Conservation (phyloP, 2,797 vertebrate species). For the Loriculus beryllinus region DNA sequence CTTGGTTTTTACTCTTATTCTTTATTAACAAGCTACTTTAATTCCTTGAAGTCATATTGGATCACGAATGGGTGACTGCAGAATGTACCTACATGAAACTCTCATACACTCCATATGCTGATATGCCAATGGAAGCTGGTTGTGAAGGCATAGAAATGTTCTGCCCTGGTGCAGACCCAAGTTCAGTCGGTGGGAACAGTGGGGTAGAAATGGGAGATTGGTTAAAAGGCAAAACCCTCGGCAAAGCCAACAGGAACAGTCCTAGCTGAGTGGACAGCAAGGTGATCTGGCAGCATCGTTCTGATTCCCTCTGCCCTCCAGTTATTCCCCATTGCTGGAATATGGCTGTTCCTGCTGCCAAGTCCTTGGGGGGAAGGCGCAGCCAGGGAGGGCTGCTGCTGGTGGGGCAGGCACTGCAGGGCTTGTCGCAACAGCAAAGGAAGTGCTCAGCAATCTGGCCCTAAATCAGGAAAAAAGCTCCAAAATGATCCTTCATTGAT, state of each 20-base stretch:
- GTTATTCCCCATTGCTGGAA: neutral
- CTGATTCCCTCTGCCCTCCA: neutral
- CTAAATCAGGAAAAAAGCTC: conserved; percentile 1
- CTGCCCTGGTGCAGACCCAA: neutral
- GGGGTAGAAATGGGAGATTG: neutral
- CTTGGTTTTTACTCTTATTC: conserved; percentile 19
- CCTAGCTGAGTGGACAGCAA: neutral
- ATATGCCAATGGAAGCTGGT: conserved; percentile 38
- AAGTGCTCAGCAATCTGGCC: neutral
- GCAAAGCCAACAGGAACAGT: neutral
- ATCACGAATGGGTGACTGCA: conserved; percentile 51
- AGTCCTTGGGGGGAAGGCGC: neutral
- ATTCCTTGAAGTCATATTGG: conserved; percentile 57
- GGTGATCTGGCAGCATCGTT: neutral
- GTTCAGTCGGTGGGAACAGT: neutral
- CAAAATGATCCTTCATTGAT: neutral
- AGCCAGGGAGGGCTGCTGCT: neutral
- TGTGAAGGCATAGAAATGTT: neutral
- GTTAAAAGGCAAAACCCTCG: neutral
- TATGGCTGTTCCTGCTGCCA: neutral
- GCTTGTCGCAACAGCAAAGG: neutral
- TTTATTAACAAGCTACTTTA: conserved; percentile 57
- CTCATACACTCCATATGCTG: conserved; percentile 41
- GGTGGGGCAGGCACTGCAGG: neutral
- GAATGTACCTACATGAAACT: conserved; percentile 40